Evolutionary conservation across 2,797 vertebrate genomes (phyloP).

Genomic region (Glossophaga mutica): DNA sequence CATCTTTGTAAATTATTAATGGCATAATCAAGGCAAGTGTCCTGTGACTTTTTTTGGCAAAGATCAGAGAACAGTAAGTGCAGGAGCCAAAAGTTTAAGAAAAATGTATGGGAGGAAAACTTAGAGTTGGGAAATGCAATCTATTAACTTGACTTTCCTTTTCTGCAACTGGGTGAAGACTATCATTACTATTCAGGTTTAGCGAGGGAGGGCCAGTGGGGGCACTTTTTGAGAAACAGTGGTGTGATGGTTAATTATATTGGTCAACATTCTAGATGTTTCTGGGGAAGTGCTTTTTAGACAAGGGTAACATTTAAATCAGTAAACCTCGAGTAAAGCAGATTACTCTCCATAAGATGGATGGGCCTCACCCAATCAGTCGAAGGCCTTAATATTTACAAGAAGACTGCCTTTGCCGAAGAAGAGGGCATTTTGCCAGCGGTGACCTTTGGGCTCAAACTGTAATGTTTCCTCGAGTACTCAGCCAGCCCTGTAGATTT

Average conservation of each 20-base stretch:
- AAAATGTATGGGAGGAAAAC: not conserved
- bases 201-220: not conserved
- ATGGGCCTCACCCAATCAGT: not conserved
- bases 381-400: not conserved
- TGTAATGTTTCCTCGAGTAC: not conserved
- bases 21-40: not conserved
- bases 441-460: not conserved
- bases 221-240: not conserved
- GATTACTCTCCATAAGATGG: not conserved
- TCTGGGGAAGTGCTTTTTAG: not conserved
- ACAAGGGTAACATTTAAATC: not conserved
- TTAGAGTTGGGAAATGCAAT: not conserved
- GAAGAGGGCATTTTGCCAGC: not conserved
- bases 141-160: not conserved
- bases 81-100: not conserved
- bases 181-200: not conserved
- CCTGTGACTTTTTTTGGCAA: not conserved
- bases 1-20: not conserved
- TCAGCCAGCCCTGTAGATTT: not conserved
- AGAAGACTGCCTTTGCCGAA: not conserved
- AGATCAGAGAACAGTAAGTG: not conserved
- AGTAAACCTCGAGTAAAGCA: not conserved
- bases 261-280: not conserved
- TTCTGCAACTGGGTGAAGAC: not conserved
- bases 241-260: not conserved